phyloP scores from a whole-genome alignment of 2,113 vertebrate genomes.

The Ictalurus furcatus region DNA sequence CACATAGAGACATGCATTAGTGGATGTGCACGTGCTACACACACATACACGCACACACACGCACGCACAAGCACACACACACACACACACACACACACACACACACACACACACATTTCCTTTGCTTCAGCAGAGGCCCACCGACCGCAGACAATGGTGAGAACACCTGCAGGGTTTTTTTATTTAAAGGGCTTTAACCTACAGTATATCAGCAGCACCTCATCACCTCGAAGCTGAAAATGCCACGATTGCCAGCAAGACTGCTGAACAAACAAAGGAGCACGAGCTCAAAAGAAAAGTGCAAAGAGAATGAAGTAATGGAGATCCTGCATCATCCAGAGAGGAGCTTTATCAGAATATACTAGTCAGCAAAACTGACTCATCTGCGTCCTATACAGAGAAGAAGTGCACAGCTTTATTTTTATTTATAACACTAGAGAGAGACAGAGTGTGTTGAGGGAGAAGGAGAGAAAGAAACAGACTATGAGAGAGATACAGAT shows the following conservation, averaged over 20 bases:
- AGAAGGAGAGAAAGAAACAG: not conserved
- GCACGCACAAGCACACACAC: slow-evolving; percentile 13
- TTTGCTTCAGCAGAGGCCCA: not conserved
- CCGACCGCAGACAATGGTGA: not conserved
- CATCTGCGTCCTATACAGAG: slow-evolving; percentile 42
- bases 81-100: slow-evolving; percentile 9
- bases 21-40: not conserved
- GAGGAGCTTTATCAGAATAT: slow-evolving; percentile 59
- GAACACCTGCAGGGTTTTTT: slow-evolving; percentile 21
- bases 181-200: slow-evolving; percentile 5
- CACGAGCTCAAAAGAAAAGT: slow-evolving; percentile 10
- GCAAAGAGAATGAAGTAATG: slow-evolving; percentile 17
- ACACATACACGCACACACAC: slow-evolving; percentile 16
- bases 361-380: slow-evolving; percentile 54
- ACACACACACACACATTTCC: not conserved
- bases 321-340: slow-evolving; percentile 10
- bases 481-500: not conserved
- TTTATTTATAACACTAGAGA: slow-evolving; percentile 37
- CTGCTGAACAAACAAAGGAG: slow-evolving; percentile 34
- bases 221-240: slow-evolving; percentile 1
- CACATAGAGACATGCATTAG: slow-evolving; percentile 32
- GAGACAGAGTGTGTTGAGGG: not conserved
- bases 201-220: slow-evolving; percentile 4
- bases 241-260: slow-evolving; percentile 15
- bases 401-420: slow-evolving; percentile 50